Evolutionary conservation across 2,888 invertebrate species (phyloP), one percentile per base, ranked within the genome.

Genomic region (Neoascia interrupta): DNA sequence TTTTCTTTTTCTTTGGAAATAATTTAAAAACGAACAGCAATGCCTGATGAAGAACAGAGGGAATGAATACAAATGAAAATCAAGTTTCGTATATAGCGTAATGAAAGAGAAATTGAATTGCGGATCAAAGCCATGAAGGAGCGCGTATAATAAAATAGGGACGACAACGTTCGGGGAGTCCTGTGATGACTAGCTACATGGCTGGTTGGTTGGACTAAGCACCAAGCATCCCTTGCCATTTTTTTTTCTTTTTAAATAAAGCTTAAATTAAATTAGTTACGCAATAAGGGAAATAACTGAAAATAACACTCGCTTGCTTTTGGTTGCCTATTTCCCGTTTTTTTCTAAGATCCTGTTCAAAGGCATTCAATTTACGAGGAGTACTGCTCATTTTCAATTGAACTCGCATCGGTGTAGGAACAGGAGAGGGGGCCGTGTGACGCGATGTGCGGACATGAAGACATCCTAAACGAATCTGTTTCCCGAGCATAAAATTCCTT

Each of bases 191-290:
- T 45, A 60, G 47, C 15, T 41, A 23, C 16, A 64, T 36, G 39
- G 11, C 16, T 47, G 19, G 11, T 8, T 54, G 39, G 26, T 43
- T 51, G 26, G 11, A 43, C 26, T 4, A 36, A 36, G 8, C 23
- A 23, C 28, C 19, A 36, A 15, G 4, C 54, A 34, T 19, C 37
- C 41, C n/a, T 6, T 13, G 5, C 10, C 13, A n/a, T 8, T 16
- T 1, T 15, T 19, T 69, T 13, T 18, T 21, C 28, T 28, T 43
- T 16, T 53, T 15, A 26, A 37, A 18, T 66, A 16, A 15, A 45
- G 41, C 56, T 75, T 43, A 53, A 75, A 76, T 76, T 64, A 31
- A 70, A 76, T 76, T 69, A 51, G 54, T 41, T 56, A 51, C 23
- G 43, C 21, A 58, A 45, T 43, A 51, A 28, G 45, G n/a, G 39